Conservation (phyloP, 2,113 vertebrate species). For the Lasiurus cinereus region DNA sequence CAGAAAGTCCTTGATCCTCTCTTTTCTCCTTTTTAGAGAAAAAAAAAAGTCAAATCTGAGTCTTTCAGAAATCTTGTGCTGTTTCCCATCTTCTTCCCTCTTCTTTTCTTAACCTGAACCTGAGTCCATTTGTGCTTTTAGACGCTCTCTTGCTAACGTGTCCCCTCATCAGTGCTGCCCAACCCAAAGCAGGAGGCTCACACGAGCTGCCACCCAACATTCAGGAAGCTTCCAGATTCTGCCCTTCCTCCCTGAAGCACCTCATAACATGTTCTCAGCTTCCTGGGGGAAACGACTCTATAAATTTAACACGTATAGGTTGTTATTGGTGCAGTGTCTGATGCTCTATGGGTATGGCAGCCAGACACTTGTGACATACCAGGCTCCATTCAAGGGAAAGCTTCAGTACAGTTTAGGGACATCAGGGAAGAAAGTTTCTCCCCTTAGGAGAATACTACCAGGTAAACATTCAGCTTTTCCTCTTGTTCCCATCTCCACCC, state of each 20-base stretch:
- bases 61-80: not conserved
- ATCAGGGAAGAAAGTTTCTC: constrained; percentile 36
- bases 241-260: not conserved
- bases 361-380: not conserved
- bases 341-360: not conserved
- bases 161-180: not conserved
- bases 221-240: not conserved
- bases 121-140: not conserved
- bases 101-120: not conserved
- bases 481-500: not conserved
- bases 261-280: not conserved
- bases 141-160: not conserved
- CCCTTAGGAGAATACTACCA: not conserved
- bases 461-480: not conserved
- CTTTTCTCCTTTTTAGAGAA: not conserved
- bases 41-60: not conserved
- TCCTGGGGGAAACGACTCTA: not conserved
- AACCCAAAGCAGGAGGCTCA: not conserved
- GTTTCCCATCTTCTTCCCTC: not conserved
- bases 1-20: not conserved
- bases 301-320: constrained; percentile 25
- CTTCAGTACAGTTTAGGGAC: not conserved
- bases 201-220: too few relatives aligned
- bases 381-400: not conserved
- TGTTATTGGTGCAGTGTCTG: not conserved